Conservation (phyloP, 2,888 invertebrate species). For the Vandiemenella viatica region DNA sequence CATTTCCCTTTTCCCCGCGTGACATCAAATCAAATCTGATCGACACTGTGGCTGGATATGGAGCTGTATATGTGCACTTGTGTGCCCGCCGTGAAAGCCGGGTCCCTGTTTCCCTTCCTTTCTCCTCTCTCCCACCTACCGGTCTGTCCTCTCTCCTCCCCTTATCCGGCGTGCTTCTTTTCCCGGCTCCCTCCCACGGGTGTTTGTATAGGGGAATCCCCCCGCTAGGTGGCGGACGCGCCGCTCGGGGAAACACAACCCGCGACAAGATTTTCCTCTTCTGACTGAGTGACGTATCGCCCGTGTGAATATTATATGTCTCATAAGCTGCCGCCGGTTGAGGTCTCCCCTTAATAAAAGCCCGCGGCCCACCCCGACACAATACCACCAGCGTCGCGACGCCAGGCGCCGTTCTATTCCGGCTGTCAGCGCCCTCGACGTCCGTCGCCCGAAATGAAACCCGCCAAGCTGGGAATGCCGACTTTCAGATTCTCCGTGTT, state of each 20-base stretch:
- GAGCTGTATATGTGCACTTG: neutral
- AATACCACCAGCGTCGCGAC: no score
- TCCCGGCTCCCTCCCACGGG: neutral
- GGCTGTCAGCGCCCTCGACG: no score
- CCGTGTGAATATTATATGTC: neutral
- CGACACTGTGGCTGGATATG: neutral
- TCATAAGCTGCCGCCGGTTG: no score
- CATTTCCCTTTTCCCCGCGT: neutral
- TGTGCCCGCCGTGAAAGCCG: neutral
- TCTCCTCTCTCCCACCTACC: no score
- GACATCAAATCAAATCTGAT: neutral
- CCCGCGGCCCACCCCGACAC: no score
- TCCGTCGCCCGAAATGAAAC: no score
- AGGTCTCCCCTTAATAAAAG: no score
- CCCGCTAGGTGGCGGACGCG: neutral
- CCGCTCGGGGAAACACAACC: constrained; percentile 6
- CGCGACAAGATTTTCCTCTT: constrained; percentile 14
- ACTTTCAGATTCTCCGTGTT: no score
- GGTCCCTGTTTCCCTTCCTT: neutral
- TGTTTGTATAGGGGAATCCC: constrained; percentile 1
- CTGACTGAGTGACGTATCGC: constrained; percentile 13
- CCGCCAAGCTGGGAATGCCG: no score
- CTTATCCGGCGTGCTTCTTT: no score
- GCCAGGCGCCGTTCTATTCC: no score
- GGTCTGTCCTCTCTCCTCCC: no score